phyloP scores from a whole-genome alignment of 2,888 invertebrate genomes.

The Drosophila tripunctata region DNA sequence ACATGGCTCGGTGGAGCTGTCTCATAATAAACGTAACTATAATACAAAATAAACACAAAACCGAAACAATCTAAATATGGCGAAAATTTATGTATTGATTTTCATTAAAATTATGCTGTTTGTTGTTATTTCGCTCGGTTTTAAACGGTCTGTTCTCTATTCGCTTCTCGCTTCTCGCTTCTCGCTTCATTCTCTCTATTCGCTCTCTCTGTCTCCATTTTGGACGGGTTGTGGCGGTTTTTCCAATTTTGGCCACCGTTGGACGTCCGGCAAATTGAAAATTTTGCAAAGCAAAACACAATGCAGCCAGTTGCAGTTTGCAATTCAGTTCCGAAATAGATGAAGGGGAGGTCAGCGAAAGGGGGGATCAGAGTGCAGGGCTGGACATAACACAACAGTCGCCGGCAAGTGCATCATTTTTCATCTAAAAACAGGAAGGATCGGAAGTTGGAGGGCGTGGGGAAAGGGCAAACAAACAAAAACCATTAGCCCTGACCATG shows the following conservation, averaged over 20 bases:
- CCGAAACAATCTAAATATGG: slow-evolving; percentile 75
- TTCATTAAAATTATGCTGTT: slow-evolving; percentile 69
- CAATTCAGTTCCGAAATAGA: no score
- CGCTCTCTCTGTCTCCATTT: slow-evolving; percentile 6
- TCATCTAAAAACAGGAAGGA: slow-evolving; percentile 47
- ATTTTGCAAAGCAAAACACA: slow-evolving; percentile 69
- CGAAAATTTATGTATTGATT: slow-evolving; percentile 77
- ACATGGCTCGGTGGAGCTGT: slow-evolving; percentile 2
- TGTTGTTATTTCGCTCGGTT: slow-evolving; percentile 29
- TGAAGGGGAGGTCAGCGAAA: not conserved
- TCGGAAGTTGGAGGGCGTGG: not conserved
- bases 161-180: slow-evolving; percentile 21
- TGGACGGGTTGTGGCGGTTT: slow-evolving; percentile 49
- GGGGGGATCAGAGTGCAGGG: not conserved
- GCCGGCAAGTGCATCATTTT: slow-evolving; percentile 75
- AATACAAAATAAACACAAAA: slow-evolving; percentile 75
- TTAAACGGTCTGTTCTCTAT: slow-evolving; percentile 18
- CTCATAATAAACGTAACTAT: slow-evolving; percentile 74
- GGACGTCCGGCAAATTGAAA: slow-evolving; percentile 73
- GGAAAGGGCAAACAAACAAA: slow-evolving; percentile 58
- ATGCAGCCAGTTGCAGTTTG: slow-evolving; percentile 36
- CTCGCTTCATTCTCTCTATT: not conserved
- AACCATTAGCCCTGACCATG: slow-evolving; percentile 57
- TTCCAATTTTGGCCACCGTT: slow-evolving; percentile 68
- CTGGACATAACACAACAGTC: slow-evolving; percentile 21